phyloP scores from a whole-genome alignment of 37 sponge, comb jelly and placozoan genomes.

The Oopsacas minuta region DNA sequence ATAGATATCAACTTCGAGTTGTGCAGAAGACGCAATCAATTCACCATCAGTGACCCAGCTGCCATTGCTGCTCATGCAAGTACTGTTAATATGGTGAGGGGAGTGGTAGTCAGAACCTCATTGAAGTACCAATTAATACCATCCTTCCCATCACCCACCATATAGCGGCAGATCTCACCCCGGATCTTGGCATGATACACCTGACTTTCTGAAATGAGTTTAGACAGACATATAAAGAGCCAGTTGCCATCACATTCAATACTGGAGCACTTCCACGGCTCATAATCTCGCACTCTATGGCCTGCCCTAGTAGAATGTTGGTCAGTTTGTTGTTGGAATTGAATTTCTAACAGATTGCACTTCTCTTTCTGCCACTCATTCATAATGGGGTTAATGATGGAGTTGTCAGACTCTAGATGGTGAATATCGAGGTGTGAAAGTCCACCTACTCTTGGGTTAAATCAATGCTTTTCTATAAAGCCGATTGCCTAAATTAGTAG shows the following conservation, averaged over 20 bases:
- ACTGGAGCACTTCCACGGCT: neutral
- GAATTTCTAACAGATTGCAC: conserved; percentile 14
- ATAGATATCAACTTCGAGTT: neutral
- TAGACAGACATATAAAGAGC: neutral
- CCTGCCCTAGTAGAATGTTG: neutral
- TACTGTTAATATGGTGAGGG: neutral
- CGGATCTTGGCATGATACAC: neutral
- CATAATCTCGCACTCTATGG: neutral
- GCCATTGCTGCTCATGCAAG: neutral
- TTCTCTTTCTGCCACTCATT: conserved; percentile 12
- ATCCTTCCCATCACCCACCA: neutral
- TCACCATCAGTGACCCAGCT: neutral
- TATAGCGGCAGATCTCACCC: neutral
- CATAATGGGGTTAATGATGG: neutral
- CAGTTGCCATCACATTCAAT: neutral
- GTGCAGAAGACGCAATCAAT: neutral
- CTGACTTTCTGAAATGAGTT: neutral
- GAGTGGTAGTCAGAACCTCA: neutral
- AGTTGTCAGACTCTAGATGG: neutral
- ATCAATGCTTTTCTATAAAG: neutral
- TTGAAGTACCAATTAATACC: neutral
- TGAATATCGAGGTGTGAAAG: conserved; percentile 1
- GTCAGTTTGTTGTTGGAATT: conserved; percentile 16
- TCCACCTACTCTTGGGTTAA: neutral
- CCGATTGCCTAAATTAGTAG: conserved; percentile 9